Conservation (phyloP, 2,888 invertebrate genomes). For the Andrena haemorrhoa region DNA sequence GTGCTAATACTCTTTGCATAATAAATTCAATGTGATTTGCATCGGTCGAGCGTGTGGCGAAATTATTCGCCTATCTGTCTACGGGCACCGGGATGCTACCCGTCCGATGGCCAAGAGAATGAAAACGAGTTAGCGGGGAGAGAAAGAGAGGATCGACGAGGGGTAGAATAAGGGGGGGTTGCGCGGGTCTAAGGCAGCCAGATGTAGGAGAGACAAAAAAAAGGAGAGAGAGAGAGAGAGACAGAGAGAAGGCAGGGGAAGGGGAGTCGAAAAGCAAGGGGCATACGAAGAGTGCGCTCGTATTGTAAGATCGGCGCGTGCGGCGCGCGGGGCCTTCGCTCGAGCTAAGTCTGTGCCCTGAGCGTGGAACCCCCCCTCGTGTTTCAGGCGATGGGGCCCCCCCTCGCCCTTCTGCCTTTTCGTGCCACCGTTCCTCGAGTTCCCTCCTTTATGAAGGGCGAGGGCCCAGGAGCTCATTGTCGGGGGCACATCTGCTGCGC, state of each 20-base stretch:
- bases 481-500: constrained; percentile 84
- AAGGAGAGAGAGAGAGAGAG: constrained; percentile 25
- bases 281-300: constrained; percentile 80
- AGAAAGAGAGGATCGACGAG: constrained; percentile 53
- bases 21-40: constrained; percentile 66
- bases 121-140: constrained; percentile 59
- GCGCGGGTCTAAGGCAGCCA: constrained; percentile 79
- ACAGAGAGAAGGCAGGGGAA: constrained; percentile 38
- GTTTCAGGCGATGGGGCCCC: constrained; percentile 54
- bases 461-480: constrained; percentile 81
- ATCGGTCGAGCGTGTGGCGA: constrained; percentile 51
- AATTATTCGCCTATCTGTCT: constrained; percentile 68
- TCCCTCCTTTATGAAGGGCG: constrained; percentile 79
- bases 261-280: constrained; percentile 74
- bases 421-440: constrained; percentile 76
- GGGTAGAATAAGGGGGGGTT: constrained; percentile 48
- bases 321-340: constrained; percentile 82
- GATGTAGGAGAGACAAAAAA: constrained; percentile 73
- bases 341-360: constrained; percentile 64
- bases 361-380: constrained; percentile 71
- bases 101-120: constrained; percentile 51
- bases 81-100: constrained; percentile 49
- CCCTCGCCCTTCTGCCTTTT: constrained; percentile 66
- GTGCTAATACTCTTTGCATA: constrained; percentile 68
- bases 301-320: constrained; percentile 85